Evolutionary conservation across 2,113 vertebrate genomes (phyloP).

Genomic region (Pteropus alecto): DNA sequence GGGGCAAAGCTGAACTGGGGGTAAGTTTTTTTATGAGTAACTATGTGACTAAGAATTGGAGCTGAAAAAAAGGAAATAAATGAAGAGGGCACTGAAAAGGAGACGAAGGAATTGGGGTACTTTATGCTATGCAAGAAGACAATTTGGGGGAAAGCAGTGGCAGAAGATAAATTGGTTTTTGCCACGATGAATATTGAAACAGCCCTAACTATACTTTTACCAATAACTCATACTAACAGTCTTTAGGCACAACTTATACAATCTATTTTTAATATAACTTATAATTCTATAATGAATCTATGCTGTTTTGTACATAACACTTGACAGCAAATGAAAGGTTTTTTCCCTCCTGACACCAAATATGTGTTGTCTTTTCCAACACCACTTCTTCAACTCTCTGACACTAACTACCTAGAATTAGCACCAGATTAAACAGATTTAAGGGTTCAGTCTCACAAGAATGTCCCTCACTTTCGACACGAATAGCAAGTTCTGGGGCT

Average conservation of each 20-base stretch:
- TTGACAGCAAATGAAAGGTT: background rate
- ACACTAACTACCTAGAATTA: background rate
- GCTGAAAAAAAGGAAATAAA: background rate
- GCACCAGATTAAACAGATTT: background rate
- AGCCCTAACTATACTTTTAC: background rate
- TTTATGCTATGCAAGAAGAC: background rate
- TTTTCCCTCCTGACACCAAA: background rate
- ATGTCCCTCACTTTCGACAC: background rate
- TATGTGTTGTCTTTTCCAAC: background rate
- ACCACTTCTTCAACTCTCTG: background rate
- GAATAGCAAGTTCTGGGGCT: background rate
- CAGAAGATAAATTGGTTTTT: background rate
- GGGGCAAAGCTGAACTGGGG: background rate
- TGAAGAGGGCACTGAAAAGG: background rate
- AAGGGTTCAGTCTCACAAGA: background rate
- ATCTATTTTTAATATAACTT: background rate
- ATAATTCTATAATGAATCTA: constrained; percentile 22
- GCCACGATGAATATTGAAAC: background rate
- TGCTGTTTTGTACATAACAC: background rate
- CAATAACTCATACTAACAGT: background rate
- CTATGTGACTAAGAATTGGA: background rate
- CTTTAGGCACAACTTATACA: background rate
- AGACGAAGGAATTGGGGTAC: background rate
- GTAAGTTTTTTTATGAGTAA: background rate
- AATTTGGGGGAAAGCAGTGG: background rate